These are phyloP conservation scores for Silurus lanzhouensis DNA, from an alignment of 2,797 vertebrate genomes.

Conservation along the genomic window DNA sequence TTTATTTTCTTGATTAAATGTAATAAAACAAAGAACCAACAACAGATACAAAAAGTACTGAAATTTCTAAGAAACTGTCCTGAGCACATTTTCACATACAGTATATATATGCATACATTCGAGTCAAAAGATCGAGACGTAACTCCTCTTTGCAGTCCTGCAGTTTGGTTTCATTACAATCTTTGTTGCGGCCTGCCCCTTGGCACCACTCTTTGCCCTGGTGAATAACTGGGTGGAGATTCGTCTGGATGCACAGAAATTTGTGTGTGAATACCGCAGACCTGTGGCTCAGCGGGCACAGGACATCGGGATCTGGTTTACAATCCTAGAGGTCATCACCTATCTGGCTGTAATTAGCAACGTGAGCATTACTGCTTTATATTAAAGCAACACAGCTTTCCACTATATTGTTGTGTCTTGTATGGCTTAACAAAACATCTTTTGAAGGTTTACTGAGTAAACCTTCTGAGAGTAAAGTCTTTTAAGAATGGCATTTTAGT, in stretches of 20 bases:
- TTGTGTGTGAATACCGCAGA: constrained; percentile 76
- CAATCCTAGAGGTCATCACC: constrained; percentile 77
- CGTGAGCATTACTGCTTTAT: constrained; percentile 61
- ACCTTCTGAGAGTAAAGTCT: background rate
- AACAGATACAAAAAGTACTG: too few relatives aligned
- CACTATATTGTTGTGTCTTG: background rate
- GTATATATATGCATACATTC: background rate
- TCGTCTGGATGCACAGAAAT: constrained; percentile 78
- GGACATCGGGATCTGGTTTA: constrained; percentile 80
- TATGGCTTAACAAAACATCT: background rate
- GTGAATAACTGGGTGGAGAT: constrained; percentile 82
- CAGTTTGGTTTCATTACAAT: constrained; percentile 84
- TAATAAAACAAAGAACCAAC: constrained; percentile 2
- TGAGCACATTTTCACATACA: background rate
- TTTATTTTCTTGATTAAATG: background rate
- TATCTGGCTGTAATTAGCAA: constrained; percentile 77
- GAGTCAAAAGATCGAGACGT: background rate
- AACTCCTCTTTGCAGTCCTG: constrained; percentile 65
- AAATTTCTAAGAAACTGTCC: background rate
- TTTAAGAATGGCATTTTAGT: background rate
- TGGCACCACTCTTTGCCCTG: constrained; percentile 78
- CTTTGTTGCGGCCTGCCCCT: constrained; percentile 79
- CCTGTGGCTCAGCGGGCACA: constrained; percentile 76
- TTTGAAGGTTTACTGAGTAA: background rate
- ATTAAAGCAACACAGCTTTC: background rate